Evolutionary conservation across 2,113 vertebrate genomes (phyloP).

Genomic region (Rhagologus leucostigma): DNA sequence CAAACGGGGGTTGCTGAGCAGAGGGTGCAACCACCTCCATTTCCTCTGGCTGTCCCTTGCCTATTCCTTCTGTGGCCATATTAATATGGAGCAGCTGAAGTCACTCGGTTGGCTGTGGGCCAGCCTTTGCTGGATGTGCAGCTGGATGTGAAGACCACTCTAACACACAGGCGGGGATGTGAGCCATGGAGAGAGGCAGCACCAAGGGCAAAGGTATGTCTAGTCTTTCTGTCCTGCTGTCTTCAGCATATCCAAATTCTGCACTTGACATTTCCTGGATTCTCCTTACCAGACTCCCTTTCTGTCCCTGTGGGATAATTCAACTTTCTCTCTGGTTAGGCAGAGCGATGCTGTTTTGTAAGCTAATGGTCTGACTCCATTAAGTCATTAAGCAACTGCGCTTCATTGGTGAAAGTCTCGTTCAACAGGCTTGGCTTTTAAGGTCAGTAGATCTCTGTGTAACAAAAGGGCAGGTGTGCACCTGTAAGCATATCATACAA

Average conservation of each 20-base stretch:
- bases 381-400: not conserved
- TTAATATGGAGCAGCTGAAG: conserved; percentile 80
- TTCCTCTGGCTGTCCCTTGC: conserved; percentile 46
- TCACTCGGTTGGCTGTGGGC: conserved; percentile 78
- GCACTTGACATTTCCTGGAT: not conserved
- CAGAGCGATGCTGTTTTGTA: not conserved
- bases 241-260: not conserved
- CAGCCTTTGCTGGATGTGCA: conserved; percentile 60
- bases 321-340: conserved; percentile 17
- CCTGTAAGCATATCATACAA: not conserved
- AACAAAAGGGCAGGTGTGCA: not conserved
- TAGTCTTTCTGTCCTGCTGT: not conserved
- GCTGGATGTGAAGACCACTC: conserved; percentile 37
- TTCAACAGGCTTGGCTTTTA: not conserved
- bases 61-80: conserved; percentile 59
- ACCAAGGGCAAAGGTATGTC: conserved; percentile 37
- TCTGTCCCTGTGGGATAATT: not conserved
- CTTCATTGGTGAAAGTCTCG: conserved; percentile 31
- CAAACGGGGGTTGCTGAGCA: not conserved
- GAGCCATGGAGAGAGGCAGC: conserved; percentile 19
- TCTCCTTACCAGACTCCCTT: not conserved
- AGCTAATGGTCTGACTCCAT: conserved; percentile 33
- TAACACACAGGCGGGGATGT: not conserved
- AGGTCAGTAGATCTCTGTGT: not conserved
- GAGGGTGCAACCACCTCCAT: not conserved